Evolutionary conservation across 2,888 invertebrate species (phyloP), one percentile per base, ranked within the genome.

Genomic region (Hydropsyche betteni): DNA sequence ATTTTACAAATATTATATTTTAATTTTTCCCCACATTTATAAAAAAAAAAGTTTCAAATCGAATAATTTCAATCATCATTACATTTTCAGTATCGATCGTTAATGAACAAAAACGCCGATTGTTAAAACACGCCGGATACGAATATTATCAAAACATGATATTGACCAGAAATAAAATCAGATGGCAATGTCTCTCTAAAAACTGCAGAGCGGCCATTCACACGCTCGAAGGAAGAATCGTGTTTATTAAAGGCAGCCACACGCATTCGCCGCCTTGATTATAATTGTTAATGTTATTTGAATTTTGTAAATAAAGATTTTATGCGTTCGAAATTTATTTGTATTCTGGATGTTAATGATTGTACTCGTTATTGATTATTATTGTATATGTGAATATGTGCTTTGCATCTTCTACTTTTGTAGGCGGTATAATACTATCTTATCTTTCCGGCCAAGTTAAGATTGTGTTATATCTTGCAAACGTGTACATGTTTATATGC

Each of bases 381-480:
- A 4, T 58, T 69, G 33, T 64, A n/a, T 5, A 76, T 77, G 51
- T 36, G 5, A 8, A 78, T 55, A 10, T 16, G 33, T 24, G 77
- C 78, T 34, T 44, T 73, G 53, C 78, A 78, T n/a, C 69, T 53
- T 61, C 68, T 74, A 61, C 75, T 74, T 34, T 75, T 70, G 36
- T 69, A 70, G 10, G 71, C 69, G 3, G 78, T 51, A 68, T 77
- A 78, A 12, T 68, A 16, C 78, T 76, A 78, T 16, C 74, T 38
- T 33, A 50, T 55, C 38, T 68, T 74, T 34, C 72, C 78, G 7
- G 51, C 16, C 2, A 8, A 24, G 24, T 24, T 24, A 24, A 24
- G 24, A 24, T 24, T 24, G 24, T 24, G 24, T 24, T 24, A 24
- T 24, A 24, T 24, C 2, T 24, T 24, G 24, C 24, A 24, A 24